Evolutionary conservation across 2,797 vertebrate genomes (phyloP).

Genomic region (Graptemys geographica): DNA sequence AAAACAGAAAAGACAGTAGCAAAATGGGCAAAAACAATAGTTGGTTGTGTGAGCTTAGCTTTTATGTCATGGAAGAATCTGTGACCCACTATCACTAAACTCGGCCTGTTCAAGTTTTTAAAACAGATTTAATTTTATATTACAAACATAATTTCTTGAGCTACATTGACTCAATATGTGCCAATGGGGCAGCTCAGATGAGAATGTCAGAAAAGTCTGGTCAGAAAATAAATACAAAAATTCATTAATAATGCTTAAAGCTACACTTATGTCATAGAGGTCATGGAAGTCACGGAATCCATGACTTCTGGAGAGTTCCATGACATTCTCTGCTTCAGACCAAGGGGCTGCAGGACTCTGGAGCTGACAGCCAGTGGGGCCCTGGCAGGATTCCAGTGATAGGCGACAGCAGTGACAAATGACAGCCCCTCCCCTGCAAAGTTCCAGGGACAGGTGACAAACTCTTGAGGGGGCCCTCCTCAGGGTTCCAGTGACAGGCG

Average conservation of each 20-base stretch:
- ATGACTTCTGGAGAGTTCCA: too few species aligned
- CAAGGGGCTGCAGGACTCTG: too few species aligned
- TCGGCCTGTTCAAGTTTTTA: background rate
- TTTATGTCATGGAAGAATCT: background rate
- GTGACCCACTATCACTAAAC: background rate
- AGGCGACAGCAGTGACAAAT: too few species aligned
- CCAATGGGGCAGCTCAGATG: background rate
- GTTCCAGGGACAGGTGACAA: too few species aligned
- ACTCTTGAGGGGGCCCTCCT: too few species aligned
- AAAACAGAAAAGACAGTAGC: background rate
- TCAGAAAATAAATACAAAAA: background rate
- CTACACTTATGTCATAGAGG: too few species aligned
- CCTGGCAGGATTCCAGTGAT: too few species aligned
- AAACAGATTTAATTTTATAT: background rate
- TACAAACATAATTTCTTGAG: background rate
- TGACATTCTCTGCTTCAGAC: too few species aligned
- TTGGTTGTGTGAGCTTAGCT: background rate
- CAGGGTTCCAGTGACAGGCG: too few species aligned
- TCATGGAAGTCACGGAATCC: too few species aligned
- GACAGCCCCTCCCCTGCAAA: too few species aligned
- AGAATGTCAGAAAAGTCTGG: background rate
- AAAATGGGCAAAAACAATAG: background rate
- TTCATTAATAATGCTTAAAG: background rate
- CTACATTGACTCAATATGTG: background rate
- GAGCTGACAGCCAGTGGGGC: too few species aligned